These are phyloP conservation scores for Theocolax elegans DNA, from an alignment of 1,140 invertebrate genomes.

Conservation along the genomic window DNA sequence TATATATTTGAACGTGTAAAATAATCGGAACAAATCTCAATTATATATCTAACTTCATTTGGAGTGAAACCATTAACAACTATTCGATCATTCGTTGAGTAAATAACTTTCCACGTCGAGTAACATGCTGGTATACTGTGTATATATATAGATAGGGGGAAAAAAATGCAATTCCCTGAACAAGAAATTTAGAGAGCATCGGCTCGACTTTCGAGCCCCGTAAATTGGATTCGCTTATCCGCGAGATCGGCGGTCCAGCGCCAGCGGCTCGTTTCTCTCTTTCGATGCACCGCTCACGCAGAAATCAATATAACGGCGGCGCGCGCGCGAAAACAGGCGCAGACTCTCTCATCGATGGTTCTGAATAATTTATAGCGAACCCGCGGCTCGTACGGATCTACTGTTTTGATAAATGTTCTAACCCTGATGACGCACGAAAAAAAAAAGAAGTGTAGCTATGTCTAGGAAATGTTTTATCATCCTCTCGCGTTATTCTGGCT, in stretches of 20 bases:
- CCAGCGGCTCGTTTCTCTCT: neutral
- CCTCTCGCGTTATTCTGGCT: neutral
- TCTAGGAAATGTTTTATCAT: neutral
- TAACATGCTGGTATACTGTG: too few species aligned
- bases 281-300: slow-evolving; percentile 1
- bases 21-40: too few species aligned
- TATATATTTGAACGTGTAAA: too few species aligned
- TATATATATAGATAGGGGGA: too few species aligned
- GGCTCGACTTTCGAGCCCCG: neutral
- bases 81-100: too few species aligned
- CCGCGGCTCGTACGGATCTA: neutral
- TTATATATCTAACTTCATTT: too few species aligned
- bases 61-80: too few species aligned
- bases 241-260: neutral
- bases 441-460: neutral
- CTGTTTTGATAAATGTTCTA: slow-evolving; percentile 22
- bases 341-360: slow-evolving; percentile 4
- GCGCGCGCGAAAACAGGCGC: neutral
- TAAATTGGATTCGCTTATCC: slow-evolving; percentile 26
- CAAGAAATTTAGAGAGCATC: slow-evolving; percentile 15
- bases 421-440: neutral
- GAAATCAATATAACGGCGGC: slow-evolving; percentile 30
- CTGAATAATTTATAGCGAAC: slow-evolving; percentile 36
- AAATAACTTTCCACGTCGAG: too few species aligned
- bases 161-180: neutral